Percentiles rank a stretch among this genome's conserved stretches.
Evolutionary conservation across 1,140 invertebrate species (phyloP).

Genomic region (Eurosta solidaginis): DNA sequence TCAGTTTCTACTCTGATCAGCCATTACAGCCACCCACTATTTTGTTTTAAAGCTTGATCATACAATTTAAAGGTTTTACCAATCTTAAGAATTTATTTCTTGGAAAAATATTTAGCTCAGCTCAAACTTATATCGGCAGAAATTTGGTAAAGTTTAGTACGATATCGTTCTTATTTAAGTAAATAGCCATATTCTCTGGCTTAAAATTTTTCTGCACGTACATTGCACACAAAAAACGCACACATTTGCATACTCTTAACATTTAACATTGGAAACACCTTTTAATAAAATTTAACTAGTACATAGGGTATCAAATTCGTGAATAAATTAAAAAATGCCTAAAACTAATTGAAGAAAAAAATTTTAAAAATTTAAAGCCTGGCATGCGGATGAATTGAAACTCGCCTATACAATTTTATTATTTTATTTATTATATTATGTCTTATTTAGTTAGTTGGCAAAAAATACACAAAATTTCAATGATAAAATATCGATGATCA

Average conservation of each 20-base stretch:
- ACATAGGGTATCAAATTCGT: not conserved
- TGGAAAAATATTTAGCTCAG: too few relatives aligned
- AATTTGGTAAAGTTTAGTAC: too few relatives aligned
- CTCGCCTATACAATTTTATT: not conserved
- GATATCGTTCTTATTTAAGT: too few relatives aligned
- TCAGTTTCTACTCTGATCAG: too few relatives aligned
- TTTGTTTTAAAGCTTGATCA: too few relatives aligned
- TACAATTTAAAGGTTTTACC: too few relatives aligned
- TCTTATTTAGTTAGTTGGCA: not conserved
- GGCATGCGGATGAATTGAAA: slow-evolving; percentile 6
- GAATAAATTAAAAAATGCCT: not conserved
- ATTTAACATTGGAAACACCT: not conserved
- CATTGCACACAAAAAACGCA: too few relatives aligned
- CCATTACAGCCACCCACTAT: too few relatives aligned
- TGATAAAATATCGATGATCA: not conserved
- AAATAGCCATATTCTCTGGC: too few relatives aligned
- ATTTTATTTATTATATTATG: not conserved
- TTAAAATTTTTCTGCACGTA: too few relatives aligned
- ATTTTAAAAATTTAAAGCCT: not conserved
- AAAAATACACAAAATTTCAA: not conserved
- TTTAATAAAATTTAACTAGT: not conserved
- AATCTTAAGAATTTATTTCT: too few relatives aligned
- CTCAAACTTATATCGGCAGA: too few relatives aligned
- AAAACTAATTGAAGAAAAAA: not conserved
- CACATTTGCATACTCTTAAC: not conserved